Conservation (phyloP, 2,113 vertebrate species). For the Tetrao urogallus region DNA sequence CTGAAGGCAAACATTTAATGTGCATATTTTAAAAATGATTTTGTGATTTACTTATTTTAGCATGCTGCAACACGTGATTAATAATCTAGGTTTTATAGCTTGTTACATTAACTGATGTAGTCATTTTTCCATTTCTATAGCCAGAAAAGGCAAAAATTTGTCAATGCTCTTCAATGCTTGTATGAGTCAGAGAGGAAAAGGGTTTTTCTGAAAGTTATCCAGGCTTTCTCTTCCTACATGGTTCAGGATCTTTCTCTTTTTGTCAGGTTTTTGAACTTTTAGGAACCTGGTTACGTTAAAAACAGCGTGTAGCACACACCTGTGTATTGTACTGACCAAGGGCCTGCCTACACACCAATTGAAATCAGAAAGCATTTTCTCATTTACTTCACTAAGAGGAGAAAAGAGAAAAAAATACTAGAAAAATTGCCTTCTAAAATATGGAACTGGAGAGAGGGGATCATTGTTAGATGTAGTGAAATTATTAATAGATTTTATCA, state of each 20-base stretch:
- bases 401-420: not conserved
- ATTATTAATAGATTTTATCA: not conserved
- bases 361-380: not conserved
- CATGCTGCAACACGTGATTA: not conserved
- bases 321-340: not conserved
- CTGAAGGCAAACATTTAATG: not conserved
- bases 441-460: not conserved
- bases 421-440: slow-evolving; percentile 13
- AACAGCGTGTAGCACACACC: not conserved
- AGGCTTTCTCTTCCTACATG: not conserved
- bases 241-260: not conserved
- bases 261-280: not conserved
- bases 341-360: not conserved
- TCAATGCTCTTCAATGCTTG: not conserved
- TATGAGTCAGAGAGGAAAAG: slow-evolving; percentile 16
- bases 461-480: not conserved
- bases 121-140: not conserved
- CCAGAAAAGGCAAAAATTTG: slow-evolving; percentile 17
- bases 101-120: not conserved
- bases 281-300: not conserved
- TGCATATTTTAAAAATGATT: not conserved
- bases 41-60: not conserved
- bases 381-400: not conserved
- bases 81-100: not conserved
- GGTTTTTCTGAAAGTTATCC: slow-evolving; percentile 8